Percentiles rank a stretch among this genome's conserved stretches.
Conservation (phyloP, 2,888 invertebrate species). For the Buathra laborator region DNA sequence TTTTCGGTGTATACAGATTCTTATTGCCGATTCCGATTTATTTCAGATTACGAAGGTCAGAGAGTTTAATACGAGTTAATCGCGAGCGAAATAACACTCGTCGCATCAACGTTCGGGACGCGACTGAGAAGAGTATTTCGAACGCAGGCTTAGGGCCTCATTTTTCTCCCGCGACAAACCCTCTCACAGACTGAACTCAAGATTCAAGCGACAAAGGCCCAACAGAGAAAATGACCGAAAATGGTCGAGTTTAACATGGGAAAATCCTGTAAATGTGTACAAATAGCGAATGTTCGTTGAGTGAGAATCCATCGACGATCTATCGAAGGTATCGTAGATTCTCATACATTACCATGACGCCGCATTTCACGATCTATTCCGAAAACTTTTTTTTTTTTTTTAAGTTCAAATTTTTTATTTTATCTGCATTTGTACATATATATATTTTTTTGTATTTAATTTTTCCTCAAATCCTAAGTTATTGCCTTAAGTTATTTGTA, state of each 20-base stretch:
- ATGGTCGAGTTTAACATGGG: conserved; percentile 29
- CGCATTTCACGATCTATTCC: conserved; percentile 54
- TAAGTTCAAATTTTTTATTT: not conserved
- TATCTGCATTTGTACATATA: conserved; percentile 22
- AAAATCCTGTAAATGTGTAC: conserved; percentile 74
- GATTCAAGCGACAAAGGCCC: conserved; percentile 67
- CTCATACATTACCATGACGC: conserved; percentile 49
- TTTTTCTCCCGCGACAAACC: conserved; percentile 24
- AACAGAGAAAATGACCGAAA: conserved; percentile 55
- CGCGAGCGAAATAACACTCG: conserved; percentile 31
- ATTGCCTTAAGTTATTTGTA: conserved; percentile 49
- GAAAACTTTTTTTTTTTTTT: conserved; percentile 19
- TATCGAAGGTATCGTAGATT: conserved; percentile 48
- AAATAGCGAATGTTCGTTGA: conserved; percentile 62
- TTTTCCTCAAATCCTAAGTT: not conserved
- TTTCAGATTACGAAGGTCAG: conserved; percentile 65
- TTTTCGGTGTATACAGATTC: too few species aligned
- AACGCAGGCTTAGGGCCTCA: conserved; percentile 21
- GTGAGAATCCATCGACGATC: conserved; percentile 38
- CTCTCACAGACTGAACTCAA: conserved; percentile 42
- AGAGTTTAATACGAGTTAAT: conserved; percentile 53
- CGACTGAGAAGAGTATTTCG: conserved; percentile 32
- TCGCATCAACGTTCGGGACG: conserved; percentile 20
- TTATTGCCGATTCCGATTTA: not conserved
- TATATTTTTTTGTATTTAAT: conserved; percentile 20